Conservation (phyloP, 2,113 vertebrate species). For the Neolamprologus modestus region DNA sequence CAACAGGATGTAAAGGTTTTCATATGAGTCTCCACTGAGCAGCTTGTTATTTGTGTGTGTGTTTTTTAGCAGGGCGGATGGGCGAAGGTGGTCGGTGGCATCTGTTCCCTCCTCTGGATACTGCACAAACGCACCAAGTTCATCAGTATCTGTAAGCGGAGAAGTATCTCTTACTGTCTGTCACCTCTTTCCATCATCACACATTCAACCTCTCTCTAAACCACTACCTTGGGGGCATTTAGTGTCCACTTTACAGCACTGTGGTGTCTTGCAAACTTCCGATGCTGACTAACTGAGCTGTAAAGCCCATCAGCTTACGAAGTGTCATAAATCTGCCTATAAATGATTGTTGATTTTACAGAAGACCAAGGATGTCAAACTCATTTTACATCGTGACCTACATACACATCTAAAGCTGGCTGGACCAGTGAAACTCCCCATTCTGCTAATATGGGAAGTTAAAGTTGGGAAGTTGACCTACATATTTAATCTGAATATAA, state of each 20-base stretch:
- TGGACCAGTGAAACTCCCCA: not conserved
- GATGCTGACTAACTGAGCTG: not conserved
- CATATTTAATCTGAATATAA: not conserved
- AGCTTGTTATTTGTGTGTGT: not conserved
- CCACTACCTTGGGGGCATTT: not conserved
- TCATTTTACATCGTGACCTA: not conserved
- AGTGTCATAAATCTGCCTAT: not conserved
- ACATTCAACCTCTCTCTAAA: not conserved
- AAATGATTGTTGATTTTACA: not conserved
- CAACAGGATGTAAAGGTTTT: not conserved
- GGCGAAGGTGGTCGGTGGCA: slow-evolving; percentile 91
- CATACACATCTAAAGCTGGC: not conserved
- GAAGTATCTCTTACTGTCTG: not conserved
- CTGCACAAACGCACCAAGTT: slow-evolving; percentile 93
- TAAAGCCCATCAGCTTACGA: not conserved
- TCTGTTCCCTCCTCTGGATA: slow-evolving; percentile 94
- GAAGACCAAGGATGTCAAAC: not conserved
- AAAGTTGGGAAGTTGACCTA: not conserved
- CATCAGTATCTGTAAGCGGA: slow-evolving; percentile 85
- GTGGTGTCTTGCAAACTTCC: not conserved
- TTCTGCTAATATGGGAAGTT: not conserved
- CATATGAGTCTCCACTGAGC: not conserved
- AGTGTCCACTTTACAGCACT: not conserved
- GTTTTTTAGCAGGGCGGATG: slow-evolving; percentile 77
- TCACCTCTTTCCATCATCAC: not conserved